These are phyloP conservation scores for Puntigrus tetrazona DNA, from an alignment of 2,113 vertebrate genomes.

Conservation along the genomic window DNA sequence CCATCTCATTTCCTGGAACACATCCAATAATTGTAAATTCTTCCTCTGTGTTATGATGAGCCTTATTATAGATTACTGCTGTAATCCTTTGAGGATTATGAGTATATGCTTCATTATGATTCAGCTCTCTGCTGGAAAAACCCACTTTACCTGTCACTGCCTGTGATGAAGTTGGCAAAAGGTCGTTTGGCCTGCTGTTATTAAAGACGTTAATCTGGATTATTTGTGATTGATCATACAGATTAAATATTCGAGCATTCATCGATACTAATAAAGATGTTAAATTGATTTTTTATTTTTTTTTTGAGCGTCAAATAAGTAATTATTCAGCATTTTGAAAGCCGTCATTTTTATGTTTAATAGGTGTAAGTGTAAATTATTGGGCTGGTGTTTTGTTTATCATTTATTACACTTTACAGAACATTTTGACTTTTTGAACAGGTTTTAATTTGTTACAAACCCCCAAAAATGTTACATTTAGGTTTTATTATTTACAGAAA, in stretches of 20 bases:
- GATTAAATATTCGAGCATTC: background rate
- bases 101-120: conserved; percentile 65
- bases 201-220: conserved; percentile 52
- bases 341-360: background rate
- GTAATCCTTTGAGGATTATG: conserved; percentile 66
- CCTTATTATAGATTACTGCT: conserved; percentile 61
- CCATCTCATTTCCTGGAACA: conserved; percentile 53
- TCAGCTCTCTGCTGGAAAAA: conserved; percentile 37
- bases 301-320: background rate
- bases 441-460: background rate
- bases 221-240: background rate
- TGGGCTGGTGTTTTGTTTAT: background rate
- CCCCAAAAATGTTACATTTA: background rate
- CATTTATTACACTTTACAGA: background rate
- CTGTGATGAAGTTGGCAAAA: conserved; percentile 17
- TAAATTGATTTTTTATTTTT: background rate
- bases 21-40: conserved; percentile 55
- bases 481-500: background rate
- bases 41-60: conserved; percentile 59
- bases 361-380: background rate
- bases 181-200: conserved; percentile 60
- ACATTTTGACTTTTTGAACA: background rate
- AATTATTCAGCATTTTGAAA: background rate
- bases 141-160: conserved; percentile 46
- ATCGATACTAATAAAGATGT: background rate